Evolutionary conservation across 2,113 vertebrate species (phyloP), one percentile per base, ranked within the genome.

Genomic region (Chrysochloris asiatica): DNA sequence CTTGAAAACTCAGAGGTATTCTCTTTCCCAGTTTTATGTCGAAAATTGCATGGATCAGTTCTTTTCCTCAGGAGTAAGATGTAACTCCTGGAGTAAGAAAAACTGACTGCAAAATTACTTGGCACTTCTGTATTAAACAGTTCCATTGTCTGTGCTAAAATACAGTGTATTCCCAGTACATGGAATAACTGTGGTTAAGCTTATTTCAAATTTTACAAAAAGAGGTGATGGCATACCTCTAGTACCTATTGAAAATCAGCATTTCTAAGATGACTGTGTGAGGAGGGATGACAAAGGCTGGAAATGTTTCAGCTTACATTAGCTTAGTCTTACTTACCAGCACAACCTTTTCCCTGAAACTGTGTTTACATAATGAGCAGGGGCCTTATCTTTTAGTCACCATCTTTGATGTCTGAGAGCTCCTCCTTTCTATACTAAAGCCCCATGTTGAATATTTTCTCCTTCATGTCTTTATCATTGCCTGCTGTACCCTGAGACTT

Each of bases 331-430:
- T 82, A 69, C 24, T 95, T 86, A 91, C 72, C 63, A 72, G 16
- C 41, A 84, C n/a, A 10, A 76, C 41, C 30, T 65, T 67, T 63
- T 69, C 84, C 43, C 75, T 89, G 78, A 69, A 84, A 85, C 82
- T 90, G 81, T 90, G 93, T 95, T 82, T 95, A 89, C 81, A 90
- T 0, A 12, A 61, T 75, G 78, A 50, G 54, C 85, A 52, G n/a
- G 81, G 52, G 52, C 45, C 26, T 61, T 83, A 59, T 83, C 83
- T 45, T 54, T 19, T 45, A 56, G 78, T 50, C n/a, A 63, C n/a
- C 21, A 36, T 17, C 83, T 95, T 94, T 94, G 94, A 95, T 92
- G 81, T 87, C 86, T 80, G 71, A 38, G 50, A 83, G 79, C 71
- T 69, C 71, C 43, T 77, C 56, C 22, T 54, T 38, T 84, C 86